Evolutionary conservation across 2,113 vertebrate species (phyloP).

Genomic region (Cephalopterus ornatus): DNA sequence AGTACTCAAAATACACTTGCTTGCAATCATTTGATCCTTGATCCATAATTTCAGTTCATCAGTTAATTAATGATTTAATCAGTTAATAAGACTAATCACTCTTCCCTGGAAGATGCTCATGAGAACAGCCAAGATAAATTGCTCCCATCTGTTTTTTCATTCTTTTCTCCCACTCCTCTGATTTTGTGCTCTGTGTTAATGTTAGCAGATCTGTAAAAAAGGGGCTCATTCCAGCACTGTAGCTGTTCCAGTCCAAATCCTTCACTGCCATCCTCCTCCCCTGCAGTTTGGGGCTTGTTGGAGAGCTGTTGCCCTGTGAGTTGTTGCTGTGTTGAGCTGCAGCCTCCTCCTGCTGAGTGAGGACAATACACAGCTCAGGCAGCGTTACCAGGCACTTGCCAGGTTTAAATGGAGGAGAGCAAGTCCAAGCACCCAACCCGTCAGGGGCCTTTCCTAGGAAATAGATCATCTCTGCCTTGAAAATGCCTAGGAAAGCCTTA

Average conservation of each 20-base stretch:
- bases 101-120: slow-evolving; percentile 18
- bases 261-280: not conserved
- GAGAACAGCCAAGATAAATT: slow-evolving; percentile 28
- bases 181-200: not conserved
- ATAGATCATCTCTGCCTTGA: not conserved
- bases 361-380: not conserved
- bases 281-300: accelerated
- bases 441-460: not conserved
- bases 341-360: not conserved
- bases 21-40: slow-evolving; percentile 47
- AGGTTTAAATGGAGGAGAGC: not conserved
- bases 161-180: not conserved
- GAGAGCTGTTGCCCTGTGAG: not conserved
- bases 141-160: not conserved
- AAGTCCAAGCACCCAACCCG: accelerated
- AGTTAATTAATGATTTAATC: slow-evolving; percentile 63
- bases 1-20: slow-evolving; percentile 16
- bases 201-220: not conserved
- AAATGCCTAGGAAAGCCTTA: not conserved
- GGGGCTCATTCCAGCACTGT: not conserved
- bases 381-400: not conserved
- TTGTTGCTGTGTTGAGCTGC: accelerated
- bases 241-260: not conserved
- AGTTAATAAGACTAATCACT: slow-evolving; percentile 53
- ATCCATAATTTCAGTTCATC: slow-evolving; percentile 55